phyloP scores from a whole-genome alignment of 53 echinoderm and acorn worm genomes.

The Arbacia lixula region DNA sequence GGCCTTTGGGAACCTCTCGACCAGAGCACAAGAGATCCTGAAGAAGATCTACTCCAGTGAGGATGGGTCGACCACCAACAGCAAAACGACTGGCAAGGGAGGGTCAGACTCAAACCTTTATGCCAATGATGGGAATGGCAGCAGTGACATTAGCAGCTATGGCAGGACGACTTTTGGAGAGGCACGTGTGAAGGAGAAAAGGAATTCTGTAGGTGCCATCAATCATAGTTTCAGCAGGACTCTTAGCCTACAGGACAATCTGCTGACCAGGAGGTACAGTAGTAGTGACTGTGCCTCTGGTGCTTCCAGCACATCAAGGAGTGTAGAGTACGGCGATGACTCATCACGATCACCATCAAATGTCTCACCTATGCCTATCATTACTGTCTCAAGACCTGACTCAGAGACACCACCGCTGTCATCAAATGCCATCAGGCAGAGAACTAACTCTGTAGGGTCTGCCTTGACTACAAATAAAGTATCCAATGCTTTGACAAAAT shows the following conservation, averaged over 20 bases:
- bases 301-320: not conserved
- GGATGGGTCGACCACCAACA: not conserved
- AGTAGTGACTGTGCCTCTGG: not conserved
- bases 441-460: not conserved
- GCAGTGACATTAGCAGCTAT: too few species aligned
- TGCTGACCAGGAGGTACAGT: constrained; percentile 2
- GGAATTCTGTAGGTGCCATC: too few species aligned
- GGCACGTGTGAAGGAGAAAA: too few species aligned
- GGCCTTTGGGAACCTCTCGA: constrained; percentile 79
- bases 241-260: constrained; percentile 13
- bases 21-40: constrained; percentile 88
- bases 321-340: not conserved
- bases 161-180: too few species aligned
- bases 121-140: too few species aligned
- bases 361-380: constrained; percentile 23
- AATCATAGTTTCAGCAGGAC: too few species aligned
- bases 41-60: constrained; percentile 78
- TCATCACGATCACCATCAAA: not conserved
- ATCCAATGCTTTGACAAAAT: constrained; percentile 62
- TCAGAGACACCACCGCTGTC: constrained; percentile 16
- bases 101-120: constrained; percentile 34
- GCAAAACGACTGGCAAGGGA: not conserved
- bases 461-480: constrained; percentile 58
- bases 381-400: constrained; percentile 25
- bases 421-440: not conserved